Base-by-base conservation (phyloP, 2,888 invertebrate genomes). In the Agonopterix alstromeriana region DNA sequence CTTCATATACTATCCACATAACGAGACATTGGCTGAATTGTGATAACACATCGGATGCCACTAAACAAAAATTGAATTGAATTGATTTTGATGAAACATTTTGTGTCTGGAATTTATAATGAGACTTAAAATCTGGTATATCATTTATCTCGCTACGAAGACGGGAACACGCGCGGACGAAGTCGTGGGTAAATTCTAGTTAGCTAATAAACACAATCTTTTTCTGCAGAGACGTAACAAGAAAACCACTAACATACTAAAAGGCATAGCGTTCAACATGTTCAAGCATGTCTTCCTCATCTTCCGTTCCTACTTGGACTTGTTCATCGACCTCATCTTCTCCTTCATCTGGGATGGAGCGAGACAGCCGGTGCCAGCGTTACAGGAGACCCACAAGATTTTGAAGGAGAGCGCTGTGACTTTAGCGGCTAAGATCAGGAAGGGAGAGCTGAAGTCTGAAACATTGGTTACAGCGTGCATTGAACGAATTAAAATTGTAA, bases 401-500 rank as follows among this genome's bases (percentile, higher is more conserved):
- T 58, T 89, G 3, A 54, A 68, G 0, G 90, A 93, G 63, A 95
- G 95, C 74, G 95, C 94, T 0, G 84, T 90, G 10, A 80, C 90
- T 10, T 71, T 95, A 53, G 94, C 95, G 0, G 75, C 82, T 45
- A 91, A 92, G 77, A 95, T 95, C 47, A 87, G 92, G 63, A 79
- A 68, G 27, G 89, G 88, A 46, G 82, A 93, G 65, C 55, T 95
- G 8, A 92, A 91, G 45, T 92, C 93, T 2, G 92, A 92, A 65
- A 90, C 92, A 53, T 90, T 97, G 11, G 94, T 96, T 0, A 82
- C 83, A 52, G 90, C 92, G 2, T 97, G 93, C 70, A 94, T 96
- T 55, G 92, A 94, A 45, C 90, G 97, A 59, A 95, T 96, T 45
- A 91, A 93, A 56, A 90, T 91, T 67, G 92, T 95, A 40, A 77